Percentiles rank a stretch among this genome's conserved stretches.
Conservation (phyloP, 2,888 invertebrate genomes). For the Drosophila borealis region DNA sequence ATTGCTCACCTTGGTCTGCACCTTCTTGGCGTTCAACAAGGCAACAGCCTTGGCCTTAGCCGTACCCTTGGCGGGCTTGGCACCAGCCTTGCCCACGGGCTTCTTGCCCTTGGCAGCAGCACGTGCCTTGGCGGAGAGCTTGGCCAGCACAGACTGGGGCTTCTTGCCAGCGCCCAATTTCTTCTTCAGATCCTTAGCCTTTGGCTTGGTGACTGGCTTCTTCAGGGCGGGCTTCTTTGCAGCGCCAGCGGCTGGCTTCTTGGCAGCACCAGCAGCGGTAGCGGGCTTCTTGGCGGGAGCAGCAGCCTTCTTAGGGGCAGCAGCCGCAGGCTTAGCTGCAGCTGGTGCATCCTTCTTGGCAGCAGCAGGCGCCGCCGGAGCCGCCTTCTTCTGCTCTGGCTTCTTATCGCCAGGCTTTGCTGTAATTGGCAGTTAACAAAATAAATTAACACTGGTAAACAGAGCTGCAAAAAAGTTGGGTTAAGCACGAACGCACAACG, state of each 20-base stretch:
- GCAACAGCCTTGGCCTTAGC: conserved; percentile 86
- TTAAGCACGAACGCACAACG: conserved; percentile 59
- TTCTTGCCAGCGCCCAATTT: conserved; percentile 84
- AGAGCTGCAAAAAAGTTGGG: conserved; percentile 61
- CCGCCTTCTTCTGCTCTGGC: conserved; percentile 85
- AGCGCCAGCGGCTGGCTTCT: conserved; percentile 84
- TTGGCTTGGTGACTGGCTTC: conserved; percentile 82
- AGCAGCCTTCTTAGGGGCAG: conserved; percentile 77
- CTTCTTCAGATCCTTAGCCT: conserved; percentile 83
- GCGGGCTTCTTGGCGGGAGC: conserved; percentile 81
- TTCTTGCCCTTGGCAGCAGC: conserved; percentile 83
- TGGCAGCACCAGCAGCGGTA: conserved; percentile 71
- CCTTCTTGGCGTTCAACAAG: conserved; percentile 92
- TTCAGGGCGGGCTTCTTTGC: conserved; percentile 83
- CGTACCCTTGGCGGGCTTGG: conserved; percentile 86
- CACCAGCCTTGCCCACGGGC: conserved; percentile 79
- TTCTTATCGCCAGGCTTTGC: conserved; percentile 88
- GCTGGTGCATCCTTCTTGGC: conserved; percentile 84
- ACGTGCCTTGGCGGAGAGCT: conserved; percentile 85
- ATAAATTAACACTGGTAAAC: conserved; percentile 49
- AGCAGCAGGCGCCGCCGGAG: conserved; percentile 84
- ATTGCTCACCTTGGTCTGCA: conserved; percentile 91
- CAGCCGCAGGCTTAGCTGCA: conserved; percentile 82
- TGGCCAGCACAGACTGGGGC: conserved; percentile 84
- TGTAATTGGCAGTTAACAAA: conserved; percentile 70